These are phyloP conservation scores for Genyomyrus donnyi DNA, from an alignment of 2,113 vertebrate genomes.

Conservation along the genomic window DNA sequence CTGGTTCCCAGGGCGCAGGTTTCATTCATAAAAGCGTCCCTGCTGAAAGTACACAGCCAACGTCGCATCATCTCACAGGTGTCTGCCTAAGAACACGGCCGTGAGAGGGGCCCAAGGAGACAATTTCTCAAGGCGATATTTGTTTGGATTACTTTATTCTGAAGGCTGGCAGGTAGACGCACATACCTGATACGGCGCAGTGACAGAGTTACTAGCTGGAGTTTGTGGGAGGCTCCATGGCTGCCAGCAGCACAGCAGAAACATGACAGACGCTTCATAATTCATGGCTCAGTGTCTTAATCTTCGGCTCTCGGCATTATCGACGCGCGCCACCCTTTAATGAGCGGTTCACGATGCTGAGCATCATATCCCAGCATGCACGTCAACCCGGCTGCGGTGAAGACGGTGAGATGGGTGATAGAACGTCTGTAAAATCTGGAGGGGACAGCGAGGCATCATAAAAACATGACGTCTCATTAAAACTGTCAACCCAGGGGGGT, in stretches of 20 bases:
- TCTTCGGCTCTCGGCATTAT: background rate
- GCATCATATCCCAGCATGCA: background rate
- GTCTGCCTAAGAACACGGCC: background rate
- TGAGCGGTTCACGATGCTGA: background rate
- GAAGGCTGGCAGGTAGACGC: background rate
- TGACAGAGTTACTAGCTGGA: background rate
- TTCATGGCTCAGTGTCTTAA: background rate
- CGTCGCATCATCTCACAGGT: background rate
- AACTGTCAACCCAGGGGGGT: background rate
- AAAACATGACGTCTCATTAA: background rate
- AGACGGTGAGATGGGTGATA: background rate
- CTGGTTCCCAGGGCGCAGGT: conserved; percentile 20
- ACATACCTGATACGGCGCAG: background rate
- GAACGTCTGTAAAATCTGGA: background rate
- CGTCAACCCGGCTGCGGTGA: background rate
- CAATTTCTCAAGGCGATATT: background rate
- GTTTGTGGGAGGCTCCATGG: background rate
- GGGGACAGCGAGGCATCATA: background rate
- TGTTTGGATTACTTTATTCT: background rate
- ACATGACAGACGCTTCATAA: background rate
- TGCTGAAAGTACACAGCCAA: background rate
- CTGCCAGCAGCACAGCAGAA: background rate
- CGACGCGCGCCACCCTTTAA: background rate
- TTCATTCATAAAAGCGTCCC: conserved; percentile 28
- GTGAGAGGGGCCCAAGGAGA: background rate